phyloP scores from a whole-genome alignment of 2,113 vertebrate species.

The Burhinus oedicnemus region DNA sequence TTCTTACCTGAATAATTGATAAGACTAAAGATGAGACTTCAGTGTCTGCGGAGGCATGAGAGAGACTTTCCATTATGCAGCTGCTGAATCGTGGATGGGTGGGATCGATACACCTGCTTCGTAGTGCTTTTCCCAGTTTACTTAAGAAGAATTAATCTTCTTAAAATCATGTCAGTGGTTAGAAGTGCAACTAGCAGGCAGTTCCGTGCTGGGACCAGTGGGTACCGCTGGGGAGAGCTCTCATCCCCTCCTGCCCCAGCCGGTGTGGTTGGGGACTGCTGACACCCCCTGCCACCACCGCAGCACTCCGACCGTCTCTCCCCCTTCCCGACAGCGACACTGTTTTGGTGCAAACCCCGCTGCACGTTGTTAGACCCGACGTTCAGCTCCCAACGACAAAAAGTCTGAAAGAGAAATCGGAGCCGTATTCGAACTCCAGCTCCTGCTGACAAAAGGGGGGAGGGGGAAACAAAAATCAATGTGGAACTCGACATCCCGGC shows the following conservation, averaged over 20 bases:
- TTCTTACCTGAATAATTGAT: conserved; percentile 67
- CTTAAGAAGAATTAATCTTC: conserved; percentile 21
- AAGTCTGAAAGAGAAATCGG: conserved; percentile 45
- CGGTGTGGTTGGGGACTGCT: background rate
- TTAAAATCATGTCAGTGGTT: background rate
- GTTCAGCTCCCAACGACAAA: background rate
- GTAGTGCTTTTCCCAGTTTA: background rate
- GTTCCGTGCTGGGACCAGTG: background rate
- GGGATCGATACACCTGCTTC: conserved; percentile 30
- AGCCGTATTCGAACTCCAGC: background rate
- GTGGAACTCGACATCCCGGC: background rate
- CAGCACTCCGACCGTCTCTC: background rate
- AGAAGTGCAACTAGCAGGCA: background rate
- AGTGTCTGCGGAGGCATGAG: conserved; percentile 30
- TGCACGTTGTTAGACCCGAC: background rate
- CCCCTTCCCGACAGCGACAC: fast-evolving
- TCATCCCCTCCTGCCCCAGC: background rate
- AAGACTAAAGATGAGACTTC: conserved; percentile 52
- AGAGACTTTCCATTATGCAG: conserved; percentile 49
- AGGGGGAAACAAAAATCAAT: background rate
- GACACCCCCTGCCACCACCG: background rate
- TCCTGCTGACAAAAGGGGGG: conserved; percentile 8
- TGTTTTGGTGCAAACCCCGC: background rate
- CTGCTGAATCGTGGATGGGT: background rate
- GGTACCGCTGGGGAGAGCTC: background rate